phyloP scores from a whole-genome alignment of 2,888 invertebrate genomes.

The Erebia ligea region DNA sequence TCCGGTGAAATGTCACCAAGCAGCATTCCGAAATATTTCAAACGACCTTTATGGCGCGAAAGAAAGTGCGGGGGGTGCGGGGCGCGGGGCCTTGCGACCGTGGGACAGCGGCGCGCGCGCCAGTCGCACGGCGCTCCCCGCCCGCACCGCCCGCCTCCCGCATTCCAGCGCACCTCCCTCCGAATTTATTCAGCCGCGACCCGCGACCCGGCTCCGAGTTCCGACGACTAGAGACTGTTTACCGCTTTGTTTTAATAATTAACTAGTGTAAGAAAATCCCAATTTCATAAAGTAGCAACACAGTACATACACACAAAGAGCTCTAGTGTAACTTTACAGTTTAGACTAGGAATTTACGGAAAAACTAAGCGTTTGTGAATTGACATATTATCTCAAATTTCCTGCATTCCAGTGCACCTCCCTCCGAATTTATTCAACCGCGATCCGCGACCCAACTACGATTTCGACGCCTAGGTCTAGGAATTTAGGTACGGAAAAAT shows the following conservation, averaged over 20 bases:
- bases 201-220: slow-evolving; percentile 39
- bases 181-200: slow-evolving; percentile 81
- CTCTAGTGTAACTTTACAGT: no score
- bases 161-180: slow-evolving; percentile 79
- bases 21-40: slow-evolving; percentile 83
- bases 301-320: neutral
- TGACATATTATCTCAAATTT: slow-evolving; percentile 27
- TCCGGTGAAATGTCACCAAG: slow-evolving; percentile 82
- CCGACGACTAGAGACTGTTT: slow-evolving; percentile 1
- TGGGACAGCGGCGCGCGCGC: slow-evolving; percentile 86
- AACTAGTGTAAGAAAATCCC: neutral
- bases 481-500: no score
- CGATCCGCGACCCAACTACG: slow-evolving; percentile 52
- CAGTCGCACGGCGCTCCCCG: slow-evolving; percentile 79
- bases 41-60: slow-evolving; percentile 84
- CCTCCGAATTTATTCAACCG: slow-evolving; percentile 82
- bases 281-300: neutral
- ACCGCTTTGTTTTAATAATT: slow-evolving; percentile 13
- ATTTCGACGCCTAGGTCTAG: neutral
- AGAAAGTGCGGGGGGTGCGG: slow-evolving; percentile 73
- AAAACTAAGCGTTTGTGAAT: no score
- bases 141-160: slow-evolving; percentile 69
- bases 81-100: slow-evolving; percentile 85
- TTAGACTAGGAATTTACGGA: no score
- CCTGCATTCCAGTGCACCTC: slow-evolving; percentile 77